Conservation (phyloP, 1,140 invertebrate genomes). For the Leptestheria dahalacensis region DNA sequence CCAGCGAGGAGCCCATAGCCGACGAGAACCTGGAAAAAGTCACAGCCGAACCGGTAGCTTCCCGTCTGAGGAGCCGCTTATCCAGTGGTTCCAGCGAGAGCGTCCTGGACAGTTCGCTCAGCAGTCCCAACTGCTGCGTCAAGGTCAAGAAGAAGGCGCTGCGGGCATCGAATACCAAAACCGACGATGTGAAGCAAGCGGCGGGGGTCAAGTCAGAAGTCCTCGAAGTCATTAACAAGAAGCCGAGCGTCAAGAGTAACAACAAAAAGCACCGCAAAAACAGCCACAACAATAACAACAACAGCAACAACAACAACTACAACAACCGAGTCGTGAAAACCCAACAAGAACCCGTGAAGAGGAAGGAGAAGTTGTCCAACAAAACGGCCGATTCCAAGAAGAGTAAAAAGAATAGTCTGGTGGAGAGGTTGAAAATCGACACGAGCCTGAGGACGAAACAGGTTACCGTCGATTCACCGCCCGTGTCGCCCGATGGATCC, state of each 20-base stretch:
- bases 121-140: background rate
- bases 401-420: conserved; percentile 9
- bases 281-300: conserved; percentile 4
- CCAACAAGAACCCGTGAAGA: conserved; percentile 14
- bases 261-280: background rate
- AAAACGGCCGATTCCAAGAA: conserved; percentile 14
- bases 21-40: background rate
- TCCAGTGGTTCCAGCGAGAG: conserved; percentile 34
- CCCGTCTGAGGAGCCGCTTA: background rate
- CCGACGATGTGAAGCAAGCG: background rate
- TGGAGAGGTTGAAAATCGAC: no score
- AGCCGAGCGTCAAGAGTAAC: background rate
- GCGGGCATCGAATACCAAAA: background rate
- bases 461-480: no score
- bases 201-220: background rate
- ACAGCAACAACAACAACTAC: conserved; percentile 1
- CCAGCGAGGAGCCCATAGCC: background rate
- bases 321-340: background rate
- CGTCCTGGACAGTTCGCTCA: background rate
- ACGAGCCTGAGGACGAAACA: no score
- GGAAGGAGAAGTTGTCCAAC: conserved; percentile 18
- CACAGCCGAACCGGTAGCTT: background rate
- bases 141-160: background rate
- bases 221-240: background rate
- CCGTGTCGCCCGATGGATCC: conserved; percentile 1